Conservation (phyloP, 2,113 vertebrate species). For the crab-eating macaque (Macaca fascicularis) region T2T-MFA8v1.1 NC_088389.1:108650001-108650500, state of each 20-base stretch:
- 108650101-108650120: background rate
- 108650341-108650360: background rate
- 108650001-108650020: background rate
- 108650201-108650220: background rate
- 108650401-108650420: background rate
- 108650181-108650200: background rate
- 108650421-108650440: no score
- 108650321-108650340: background rate
- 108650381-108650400: background rate
- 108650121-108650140: fast-evolving
- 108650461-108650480: no score
- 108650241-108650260: background rate
- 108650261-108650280: background rate
- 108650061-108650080: background rate
- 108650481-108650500: no score
- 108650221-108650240: background rate
- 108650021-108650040: background rate
- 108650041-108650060: background rate
- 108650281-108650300: background rate
- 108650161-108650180: background rate
- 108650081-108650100: background rate
- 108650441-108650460: no score
- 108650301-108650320: background rate
- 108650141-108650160: background rate
- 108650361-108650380: background rate